Conservation (phyloP, 2,888 invertebrate genomes). For the Megalurothrips usitatus region DNA sequence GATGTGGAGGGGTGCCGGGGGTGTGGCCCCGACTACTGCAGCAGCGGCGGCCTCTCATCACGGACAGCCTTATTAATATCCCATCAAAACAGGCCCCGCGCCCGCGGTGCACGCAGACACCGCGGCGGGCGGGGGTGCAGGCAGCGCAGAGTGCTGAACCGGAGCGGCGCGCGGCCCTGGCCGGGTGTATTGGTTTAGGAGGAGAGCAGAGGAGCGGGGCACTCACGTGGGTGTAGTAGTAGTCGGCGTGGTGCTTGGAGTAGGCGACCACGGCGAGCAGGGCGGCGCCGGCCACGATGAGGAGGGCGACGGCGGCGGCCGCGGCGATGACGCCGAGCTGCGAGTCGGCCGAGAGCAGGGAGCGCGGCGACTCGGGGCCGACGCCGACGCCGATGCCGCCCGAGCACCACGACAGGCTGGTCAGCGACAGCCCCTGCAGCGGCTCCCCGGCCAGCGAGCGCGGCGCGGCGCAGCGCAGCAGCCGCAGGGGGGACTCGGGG, state of each 20-base stretch:
- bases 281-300: slow-evolving; percentile 49
- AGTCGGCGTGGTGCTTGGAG: slow-evolving; percentile 63
- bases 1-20: background rate
- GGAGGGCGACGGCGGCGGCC: slow-evolving; percentile 54
- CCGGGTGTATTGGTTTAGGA: slow-evolving; percentile 3
- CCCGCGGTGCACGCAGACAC: slow-evolving; percentile 24
- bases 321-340: slow-evolving; percentile 42
- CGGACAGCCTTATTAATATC: slow-evolving; percentile 19
- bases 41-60: background rate
- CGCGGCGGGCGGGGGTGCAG: background rate
- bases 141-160: background rate
- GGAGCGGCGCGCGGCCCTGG: background rate
- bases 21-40: background rate
- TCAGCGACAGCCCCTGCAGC: slow-evolving; percentile 45
- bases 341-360: slow-evolving; percentile 40
- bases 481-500: slow-evolving; percentile 49
- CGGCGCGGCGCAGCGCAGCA: slow-evolving; percentile 58
- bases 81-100: slow-evolving; percentile 28
- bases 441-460: slow-evolving; percentile 51
- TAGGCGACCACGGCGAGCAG: slow-evolving; percentile 58
- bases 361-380: slow-evolving; percentile 45
- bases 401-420: slow-evolving; percentile 49
- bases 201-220: slow-evolving; percentile 44
- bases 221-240: slow-evolving; percentile 77
- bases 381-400: slow-evolving; percentile 53